phyloP scores from a whole-genome alignment of 2,888 invertebrate species.

The Ectemnius cavifrons region DNA sequence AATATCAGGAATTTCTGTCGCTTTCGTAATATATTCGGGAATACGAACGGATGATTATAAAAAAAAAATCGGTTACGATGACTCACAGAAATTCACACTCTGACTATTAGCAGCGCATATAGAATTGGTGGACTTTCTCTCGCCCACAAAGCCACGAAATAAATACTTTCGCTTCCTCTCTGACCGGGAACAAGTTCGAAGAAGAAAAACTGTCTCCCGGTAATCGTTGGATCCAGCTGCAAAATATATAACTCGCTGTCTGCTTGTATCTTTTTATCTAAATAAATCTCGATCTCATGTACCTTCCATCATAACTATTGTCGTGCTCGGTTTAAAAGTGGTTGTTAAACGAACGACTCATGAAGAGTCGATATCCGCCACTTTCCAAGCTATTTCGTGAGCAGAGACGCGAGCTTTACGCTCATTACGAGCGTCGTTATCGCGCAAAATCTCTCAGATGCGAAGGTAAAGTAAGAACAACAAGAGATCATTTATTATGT shows the following conservation, averaged over 20 bases:
- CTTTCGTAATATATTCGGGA: constrained; percentile 10
- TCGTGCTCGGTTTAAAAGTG: neutral
- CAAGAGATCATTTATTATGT: neutral
- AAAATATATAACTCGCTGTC: neutral
- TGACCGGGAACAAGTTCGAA: neutral
- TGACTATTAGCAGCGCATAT: constrained; percentile 38
- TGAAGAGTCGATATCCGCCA: neutral
- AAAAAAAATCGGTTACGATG: constrained; percentile 30
- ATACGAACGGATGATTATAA: constrained; percentile 2
- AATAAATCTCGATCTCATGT: neutral
- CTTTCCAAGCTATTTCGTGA: neutral
- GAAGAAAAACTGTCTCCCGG: neutral
- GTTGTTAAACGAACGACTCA: neutral
- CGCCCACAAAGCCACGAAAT: constrained; percentile 22
- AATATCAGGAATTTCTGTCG: no score
- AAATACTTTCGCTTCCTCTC: constrained; percentile 46
- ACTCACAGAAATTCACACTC: constrained; percentile 38
- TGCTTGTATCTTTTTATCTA: neutral
- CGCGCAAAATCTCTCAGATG: neutral
- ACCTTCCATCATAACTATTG: neutral
- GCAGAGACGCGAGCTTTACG: neutral
- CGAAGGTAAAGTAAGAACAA: neutral
- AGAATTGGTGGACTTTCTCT: constrained; percentile 54
- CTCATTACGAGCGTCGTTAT: neutral
- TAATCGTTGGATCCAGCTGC: neutral